These are phyloP conservation scores for Atrina japonica DNA, from an alignment of 2,888 invertebrate genomes.

Conservation along the genomic window DNA sequence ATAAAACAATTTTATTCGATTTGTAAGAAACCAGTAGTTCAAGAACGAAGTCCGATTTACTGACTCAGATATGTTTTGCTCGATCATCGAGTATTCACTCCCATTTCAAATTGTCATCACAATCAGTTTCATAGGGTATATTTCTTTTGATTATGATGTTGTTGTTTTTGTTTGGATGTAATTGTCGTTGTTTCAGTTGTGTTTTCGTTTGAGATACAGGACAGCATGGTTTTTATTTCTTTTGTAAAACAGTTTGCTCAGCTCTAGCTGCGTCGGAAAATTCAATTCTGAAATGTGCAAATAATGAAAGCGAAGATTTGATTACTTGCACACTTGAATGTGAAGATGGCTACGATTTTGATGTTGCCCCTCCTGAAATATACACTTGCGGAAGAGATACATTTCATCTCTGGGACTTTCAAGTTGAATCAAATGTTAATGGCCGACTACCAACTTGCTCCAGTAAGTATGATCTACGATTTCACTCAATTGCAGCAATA, in stretches of 20 bases:
- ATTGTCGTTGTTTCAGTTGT: too few species aligned
- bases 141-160: too few species aligned
- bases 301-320: conserved; percentile 8
- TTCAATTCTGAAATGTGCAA: conserved; percentile 18
- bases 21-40: too few species aligned
- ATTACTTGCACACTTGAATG: conserved; percentile 37
- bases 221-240: too few species aligned
- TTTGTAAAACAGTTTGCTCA: conserved; percentile 36
- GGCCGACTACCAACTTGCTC: conserved; percentile 35
- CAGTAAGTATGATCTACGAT: conserved; percentile 16
- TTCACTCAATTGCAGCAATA: not conserved
- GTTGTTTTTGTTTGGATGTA: too few species aligned
- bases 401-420: conserved; percentile 36
- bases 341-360: conserved; percentile 42
- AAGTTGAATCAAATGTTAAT: conserved; percentile 37
- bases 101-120: too few species aligned
- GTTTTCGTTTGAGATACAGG: too few species aligned
- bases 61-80: too few species aligned
- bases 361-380: conserved; percentile 24
- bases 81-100: too few species aligned
- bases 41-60: too few species aligned
- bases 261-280: conserved; percentile 25
- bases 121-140: too few species aligned
- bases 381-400: conserved; percentile 43
- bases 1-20: too few species aligned